Evolutionary conservation across 1,140 invertebrate genomes (phyloP).

Genomic region (Meloidogyne chitwoodi): DNA sequence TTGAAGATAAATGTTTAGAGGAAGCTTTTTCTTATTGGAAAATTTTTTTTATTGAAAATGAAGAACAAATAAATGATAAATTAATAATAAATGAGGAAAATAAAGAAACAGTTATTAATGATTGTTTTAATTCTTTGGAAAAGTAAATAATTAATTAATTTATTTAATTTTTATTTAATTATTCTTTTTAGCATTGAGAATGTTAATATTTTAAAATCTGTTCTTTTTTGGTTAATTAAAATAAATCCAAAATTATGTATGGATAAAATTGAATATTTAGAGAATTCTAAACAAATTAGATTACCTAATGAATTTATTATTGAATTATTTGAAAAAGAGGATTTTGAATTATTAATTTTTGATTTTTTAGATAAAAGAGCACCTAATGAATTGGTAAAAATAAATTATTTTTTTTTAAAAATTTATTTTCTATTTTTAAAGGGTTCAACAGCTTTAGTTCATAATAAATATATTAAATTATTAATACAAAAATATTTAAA

Average conservation of each 20-base stretch:
- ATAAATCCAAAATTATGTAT: slow-evolving; percentile 3
- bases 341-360: background rate
- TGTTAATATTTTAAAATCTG: background rate
- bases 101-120: background rate
- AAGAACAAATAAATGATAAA: background rate
- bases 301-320: background rate
- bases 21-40: background rate
- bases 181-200: background rate
- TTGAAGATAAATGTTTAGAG: no score
- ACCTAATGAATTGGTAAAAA: background rate
- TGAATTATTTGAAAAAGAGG: background rate
- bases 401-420: background rate
- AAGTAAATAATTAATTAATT: background rate
- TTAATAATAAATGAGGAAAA: background rate
- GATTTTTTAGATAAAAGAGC: background rate
- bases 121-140: background rate
- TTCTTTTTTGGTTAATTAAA: background rate
- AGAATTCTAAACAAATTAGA: background rate
- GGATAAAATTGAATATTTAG: slow-evolving; percentile 11
- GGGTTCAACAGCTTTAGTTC: background rate
- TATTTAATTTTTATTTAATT: background rate
- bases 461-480: slow-evolving; percentile 1
- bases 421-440: background rate
- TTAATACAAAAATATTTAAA: background rate
- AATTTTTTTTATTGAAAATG: background rate